Evolutionary conservation across 2,113 vertebrate genomes (phyloP).

Genomic region (Nansenia antarctica): DNA sequence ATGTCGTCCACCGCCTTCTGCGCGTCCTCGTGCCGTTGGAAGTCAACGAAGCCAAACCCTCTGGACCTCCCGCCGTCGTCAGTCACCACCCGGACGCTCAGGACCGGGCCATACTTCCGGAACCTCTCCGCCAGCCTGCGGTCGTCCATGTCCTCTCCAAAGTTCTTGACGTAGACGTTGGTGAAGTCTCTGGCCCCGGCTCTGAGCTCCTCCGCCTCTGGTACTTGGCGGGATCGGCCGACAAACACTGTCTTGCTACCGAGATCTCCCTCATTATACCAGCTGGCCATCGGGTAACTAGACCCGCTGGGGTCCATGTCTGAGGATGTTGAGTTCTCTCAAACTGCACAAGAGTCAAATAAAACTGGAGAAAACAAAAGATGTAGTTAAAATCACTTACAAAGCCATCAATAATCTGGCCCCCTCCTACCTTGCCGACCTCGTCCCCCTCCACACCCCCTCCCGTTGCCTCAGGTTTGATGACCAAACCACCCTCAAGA

Average conservation of each 20-base stretch:
- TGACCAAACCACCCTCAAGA: too few species aligned
- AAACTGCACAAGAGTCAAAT: too few species aligned
- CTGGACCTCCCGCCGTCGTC: slow-evolving; percentile 85
- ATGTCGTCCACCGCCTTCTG: slow-evolving; percentile 87
- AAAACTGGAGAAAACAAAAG: too few species aligned
- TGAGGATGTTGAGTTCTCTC: too few species aligned
- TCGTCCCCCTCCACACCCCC: too few species aligned
- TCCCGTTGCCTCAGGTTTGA: too few species aligned
- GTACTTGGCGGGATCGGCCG: slow-evolving; percentile 83
- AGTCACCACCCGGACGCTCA: slow-evolving; percentile 87
- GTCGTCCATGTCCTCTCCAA: slow-evolving; percentile 84
- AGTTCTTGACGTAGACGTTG: slow-evolving; percentile 85
- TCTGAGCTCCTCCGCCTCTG: slow-evolving; percentile 80
- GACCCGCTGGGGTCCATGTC: too few species aligned
- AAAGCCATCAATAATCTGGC: too few species aligned
- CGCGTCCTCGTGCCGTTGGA: slow-evolving; percentile 85
- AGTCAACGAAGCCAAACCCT: slow-evolving; percentile 86
- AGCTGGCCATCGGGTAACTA: too few species aligned
- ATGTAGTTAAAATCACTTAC: too few species aligned
- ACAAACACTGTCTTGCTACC: slow-evolving; percentile 88
- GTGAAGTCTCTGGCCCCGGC: slow-evolving; percentile 85
- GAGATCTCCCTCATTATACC: too few species aligned
- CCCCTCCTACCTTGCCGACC: too few species aligned
- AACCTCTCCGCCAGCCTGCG: slow-evolving; percentile 85
- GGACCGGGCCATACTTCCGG: slow-evolving; percentile 83